Conservation (phyloP, 2,113 vertebrate species). For the Hippocampus guttulatus region DNA sequence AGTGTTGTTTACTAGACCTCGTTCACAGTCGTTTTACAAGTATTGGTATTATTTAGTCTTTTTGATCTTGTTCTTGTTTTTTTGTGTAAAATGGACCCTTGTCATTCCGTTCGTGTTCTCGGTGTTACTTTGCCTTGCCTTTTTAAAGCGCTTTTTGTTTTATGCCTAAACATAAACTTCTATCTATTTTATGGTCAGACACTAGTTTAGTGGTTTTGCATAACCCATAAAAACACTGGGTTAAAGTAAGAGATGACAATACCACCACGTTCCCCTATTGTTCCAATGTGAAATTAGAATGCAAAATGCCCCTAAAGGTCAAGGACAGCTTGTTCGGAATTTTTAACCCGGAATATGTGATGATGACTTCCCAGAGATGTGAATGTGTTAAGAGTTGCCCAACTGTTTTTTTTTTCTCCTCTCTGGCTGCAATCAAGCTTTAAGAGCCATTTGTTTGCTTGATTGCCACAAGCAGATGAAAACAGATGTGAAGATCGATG, state of each 20-base stretch:
- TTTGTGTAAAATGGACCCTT: too few species aligned
- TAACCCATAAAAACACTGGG: background rate
- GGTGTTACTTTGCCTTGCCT: too few species aligned
- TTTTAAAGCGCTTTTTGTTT: too few species aligned
- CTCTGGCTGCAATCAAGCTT: conserved; percentile 18
- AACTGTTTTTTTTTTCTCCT: conserved; percentile 1
- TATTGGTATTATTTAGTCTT: too few species aligned
- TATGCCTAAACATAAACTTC: background rate
- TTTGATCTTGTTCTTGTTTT: too few species aligned
- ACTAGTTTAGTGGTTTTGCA: background rate
- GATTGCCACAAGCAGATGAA: conserved; percentile 24
- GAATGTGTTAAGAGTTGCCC: conserved; percentile 11
- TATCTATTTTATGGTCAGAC: background rate
- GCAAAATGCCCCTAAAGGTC: background rate
- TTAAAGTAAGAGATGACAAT: background rate
- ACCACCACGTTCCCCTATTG: background rate
- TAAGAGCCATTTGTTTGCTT: conserved; percentile 20
- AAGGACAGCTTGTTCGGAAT: background rate
- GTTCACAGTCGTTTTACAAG: too few species aligned
- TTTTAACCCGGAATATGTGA: conserved; percentile 2
- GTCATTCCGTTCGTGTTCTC: too few species aligned
- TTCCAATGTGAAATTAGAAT: background rate
- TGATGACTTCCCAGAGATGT: background rate
- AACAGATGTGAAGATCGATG: conserved; percentile 55
- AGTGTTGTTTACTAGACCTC: too few species aligned